Evolutionary conservation across 1,140 invertebrate species (phyloP).

Genomic region (Formica selysi): DNA sequence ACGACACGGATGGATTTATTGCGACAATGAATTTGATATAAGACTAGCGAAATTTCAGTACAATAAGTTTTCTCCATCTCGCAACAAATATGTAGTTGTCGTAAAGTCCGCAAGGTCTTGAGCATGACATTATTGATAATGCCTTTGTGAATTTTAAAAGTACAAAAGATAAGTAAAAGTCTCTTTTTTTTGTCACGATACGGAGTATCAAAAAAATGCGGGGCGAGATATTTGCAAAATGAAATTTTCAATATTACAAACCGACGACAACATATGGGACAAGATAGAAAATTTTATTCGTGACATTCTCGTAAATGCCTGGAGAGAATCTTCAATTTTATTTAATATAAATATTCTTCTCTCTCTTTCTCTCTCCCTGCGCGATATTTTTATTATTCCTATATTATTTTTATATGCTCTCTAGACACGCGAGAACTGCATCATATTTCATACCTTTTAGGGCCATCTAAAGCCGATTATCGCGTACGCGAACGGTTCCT

Average conservation of each 20-base stretch:
- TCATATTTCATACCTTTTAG: constrained; percentile 40
- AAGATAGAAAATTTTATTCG: background rate
- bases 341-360: constrained; percentile 14
- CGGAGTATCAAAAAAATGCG: background rate
- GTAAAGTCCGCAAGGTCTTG: background rate
- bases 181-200: too few species aligned
- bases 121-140: background rate
- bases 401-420: constrained; percentile 13
- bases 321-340: background rate
- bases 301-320: background rate
- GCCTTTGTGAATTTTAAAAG: constrained; percentile 12
- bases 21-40: constrained; percentile 80
- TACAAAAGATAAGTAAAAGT: background rate
- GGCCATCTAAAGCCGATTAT: constrained; percentile 49
- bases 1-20: constrained; percentile 76
- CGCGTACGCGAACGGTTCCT: constrained; percentile 35
- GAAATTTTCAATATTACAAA: background rate
- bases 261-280: background rate
- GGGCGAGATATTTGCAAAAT: background rate
- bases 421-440: background rate
- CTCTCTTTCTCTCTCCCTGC: too few species aligned
- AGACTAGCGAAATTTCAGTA: constrained; percentile 78
- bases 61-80: constrained; percentile 69
- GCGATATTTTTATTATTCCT: constrained; percentile 34
- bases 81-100: background rate